A percentile compares a stretch with the other conserved stretches of the same genome.
Conservation (phyloP, 92 coral and sea anemone species). For the Epizoanthus illoricatus region DNA sequence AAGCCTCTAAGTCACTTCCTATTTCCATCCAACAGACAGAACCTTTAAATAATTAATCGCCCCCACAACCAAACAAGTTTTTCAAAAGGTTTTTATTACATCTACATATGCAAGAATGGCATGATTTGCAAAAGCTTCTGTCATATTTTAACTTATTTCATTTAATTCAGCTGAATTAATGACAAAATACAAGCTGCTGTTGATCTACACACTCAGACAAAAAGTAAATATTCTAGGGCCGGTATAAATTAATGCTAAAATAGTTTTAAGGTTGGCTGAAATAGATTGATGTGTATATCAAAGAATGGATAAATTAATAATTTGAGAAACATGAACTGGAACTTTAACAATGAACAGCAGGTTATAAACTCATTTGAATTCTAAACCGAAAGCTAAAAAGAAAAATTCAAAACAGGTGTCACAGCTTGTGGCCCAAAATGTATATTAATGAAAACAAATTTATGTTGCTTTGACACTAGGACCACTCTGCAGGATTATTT, state of each 20-base stretch:
- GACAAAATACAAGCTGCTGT: too few species aligned
- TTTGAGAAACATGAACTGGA: background rate
- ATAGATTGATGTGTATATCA: too few species aligned
- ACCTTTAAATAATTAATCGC: slow-evolving; percentile 24
- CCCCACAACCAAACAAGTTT: background rate
- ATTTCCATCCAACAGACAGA: slow-evolving; percentile 25
- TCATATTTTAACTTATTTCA: too few species aligned
- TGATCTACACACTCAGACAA: too few species aligned
- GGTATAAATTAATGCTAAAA: too few species aligned
- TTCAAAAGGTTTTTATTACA: background rate
- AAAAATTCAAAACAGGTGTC: background rate
- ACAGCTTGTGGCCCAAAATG: slow-evolving; percentile 11
- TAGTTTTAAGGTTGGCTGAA: too few species aligned
- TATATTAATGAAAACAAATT: background rate
- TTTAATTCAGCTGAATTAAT: too few species aligned
- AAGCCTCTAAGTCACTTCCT: background rate
- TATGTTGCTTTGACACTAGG: background rate
- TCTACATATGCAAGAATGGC: background rate
- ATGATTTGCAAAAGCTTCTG: too few species aligned
- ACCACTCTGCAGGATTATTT: background rate
- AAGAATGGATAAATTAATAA: too few species aligned
- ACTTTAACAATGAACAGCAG: background rate
- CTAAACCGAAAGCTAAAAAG: background rate
- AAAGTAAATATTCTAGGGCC: too few species aligned
- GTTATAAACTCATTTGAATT: background rate